Base-by-base conservation (phyloP, 2,888 invertebrate species). In the Tetrapedia diversipes region DNA sequence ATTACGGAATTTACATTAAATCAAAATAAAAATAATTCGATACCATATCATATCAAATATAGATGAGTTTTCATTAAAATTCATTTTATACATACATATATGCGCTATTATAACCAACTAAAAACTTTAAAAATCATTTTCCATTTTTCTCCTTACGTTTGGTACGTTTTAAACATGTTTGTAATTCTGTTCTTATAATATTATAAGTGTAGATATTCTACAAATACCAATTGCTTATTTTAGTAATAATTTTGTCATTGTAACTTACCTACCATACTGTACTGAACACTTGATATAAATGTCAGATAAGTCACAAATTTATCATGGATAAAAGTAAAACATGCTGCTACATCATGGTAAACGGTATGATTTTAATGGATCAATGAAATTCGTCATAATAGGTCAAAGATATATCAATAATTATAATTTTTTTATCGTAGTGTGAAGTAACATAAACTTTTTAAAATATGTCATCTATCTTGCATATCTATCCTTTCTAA, bases 241-340 rank as follows among this genome's bases (percentile, higher is more conserved):
- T 49, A 16, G 16, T 11, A 32, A 29, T 39, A 60, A 66, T 60
- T 74, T 47, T 47, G 27, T 37, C 19, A 24, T 22, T 59, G 59
- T 56, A 57, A 72, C 66, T 73, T 74, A 74, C 56, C 57, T 74
- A 70, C 64, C 69, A 27, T 39, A 74, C 53, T 69, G 34, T 37
- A 11, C 34, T 49, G 29, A 24, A 11, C 19, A 53, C 47, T 61
- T 14, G 34, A 45, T 27, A 49, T 32, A 61, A 57, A 22, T 54
- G 39, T 6, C 22, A 76, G 70, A 78, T 78, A 69, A 69, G 14
- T 19, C n/a, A 29, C 6, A 39, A 32, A 66, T 27, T 57, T 70
- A 64, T 77, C 47, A 41, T 19, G 16, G 14, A 63, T 24, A 10
- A 14, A 27, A 59, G 24, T 41, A 39, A 63, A 70, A 54, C 14